Evolutionary conservation across 2,888 invertebrate species (phyloP).

Genomic region (Tiliacea citrago): DNA sequence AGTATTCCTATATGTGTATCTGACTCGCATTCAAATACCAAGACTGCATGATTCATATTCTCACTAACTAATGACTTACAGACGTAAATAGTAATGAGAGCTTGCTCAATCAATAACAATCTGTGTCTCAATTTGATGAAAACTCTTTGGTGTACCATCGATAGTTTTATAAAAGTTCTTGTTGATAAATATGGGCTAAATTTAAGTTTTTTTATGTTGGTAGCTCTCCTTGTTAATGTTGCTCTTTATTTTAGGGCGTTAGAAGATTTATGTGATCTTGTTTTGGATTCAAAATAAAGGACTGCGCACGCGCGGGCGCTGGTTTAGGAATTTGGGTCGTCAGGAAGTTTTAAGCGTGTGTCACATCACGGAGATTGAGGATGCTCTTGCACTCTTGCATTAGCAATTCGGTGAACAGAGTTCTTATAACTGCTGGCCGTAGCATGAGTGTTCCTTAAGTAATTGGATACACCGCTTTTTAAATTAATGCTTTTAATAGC

Average conservation of each 20-base stretch:
- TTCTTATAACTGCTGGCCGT: neutral
- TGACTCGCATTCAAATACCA: constrained; percentile 53
- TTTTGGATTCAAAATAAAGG: constrained; percentile 39
- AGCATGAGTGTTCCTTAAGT: neutral
- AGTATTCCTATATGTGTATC: constrained; percentile 47
- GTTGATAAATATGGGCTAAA: constrained; percentile 24
- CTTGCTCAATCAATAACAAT: constrained; percentile 58
- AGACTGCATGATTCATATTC: constrained; percentile 70
- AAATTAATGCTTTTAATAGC: neutral
- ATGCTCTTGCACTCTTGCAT: constrained; percentile 6
- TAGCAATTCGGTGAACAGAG: neutral
- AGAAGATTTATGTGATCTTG: constrained; percentile 37
- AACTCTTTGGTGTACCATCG: constrained; percentile 39
- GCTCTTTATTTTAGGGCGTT: constrained; percentile 43
- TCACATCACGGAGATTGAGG: neutral
- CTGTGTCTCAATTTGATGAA: constrained; percentile 23
- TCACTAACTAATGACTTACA: constrained; percentile 67
- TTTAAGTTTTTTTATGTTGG: constrained; percentile 40
- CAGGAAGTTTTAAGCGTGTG: constrained; percentile 5
- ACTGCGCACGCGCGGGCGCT: neutral
- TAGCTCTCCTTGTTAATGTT: constrained; percentile 33
- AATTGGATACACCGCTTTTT: neutral
- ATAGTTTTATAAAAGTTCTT: constrained; percentile 45
- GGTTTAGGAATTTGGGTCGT: constrained; percentile 16
- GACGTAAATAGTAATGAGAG: constrained; percentile 62